Evolutionary conservation across 2,888 invertebrate genomes (phyloP), one percentile per base, ranked within the genome.

Genomic region (Morpho helenor): DNA sequence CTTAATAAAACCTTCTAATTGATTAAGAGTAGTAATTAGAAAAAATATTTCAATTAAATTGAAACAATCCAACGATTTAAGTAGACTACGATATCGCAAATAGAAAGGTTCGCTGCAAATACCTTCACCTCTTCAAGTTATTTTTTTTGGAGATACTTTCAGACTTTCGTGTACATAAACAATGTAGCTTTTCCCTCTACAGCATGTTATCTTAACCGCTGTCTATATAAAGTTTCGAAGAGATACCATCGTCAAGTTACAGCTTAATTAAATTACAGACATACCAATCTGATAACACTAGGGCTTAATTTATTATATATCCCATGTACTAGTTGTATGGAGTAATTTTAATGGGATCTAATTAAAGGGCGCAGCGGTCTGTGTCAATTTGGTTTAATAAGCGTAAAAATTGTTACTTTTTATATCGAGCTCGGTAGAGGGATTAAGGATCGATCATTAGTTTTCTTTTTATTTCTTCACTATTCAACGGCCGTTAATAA

Each of bases 221-320:
- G 68, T 65, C 66, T 54, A 61, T 64, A 67, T 69, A 66, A 69
- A 68, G 64, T 66, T 65, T 62, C 60, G 59, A 60, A 57, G 58
- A 62, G 68, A 69, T 69, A 67, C 65, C 61, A 68, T 68, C 68
- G 59, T 64, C 64, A 61, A 62, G 58, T 31, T 65, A 62, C 66
- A 63, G 62, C 64, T 68, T 68, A 68, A 68, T 68, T 66, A 68
- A 69, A 69, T 66, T 62, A 68, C 66, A 63, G 63, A 66, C 64
- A 66, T 60, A 60, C 57, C 44, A 61, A 63, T 59, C 51, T 54
- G 66, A 64, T 64, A 64, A 54, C 43, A 58, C 57, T 60, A 47
- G 56, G 52, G 55, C 56, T 60, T 64, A 60, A 62, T 66, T 68
- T 71, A 69, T 60, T 58, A 56, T 60, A 54, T 54, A 63, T 56